Percentiles rank a stretch among this genome's conserved stretches.
Conservation (phyloP, 2,888 invertebrate genomes). For the Chymomyza procnemis region DNA sequence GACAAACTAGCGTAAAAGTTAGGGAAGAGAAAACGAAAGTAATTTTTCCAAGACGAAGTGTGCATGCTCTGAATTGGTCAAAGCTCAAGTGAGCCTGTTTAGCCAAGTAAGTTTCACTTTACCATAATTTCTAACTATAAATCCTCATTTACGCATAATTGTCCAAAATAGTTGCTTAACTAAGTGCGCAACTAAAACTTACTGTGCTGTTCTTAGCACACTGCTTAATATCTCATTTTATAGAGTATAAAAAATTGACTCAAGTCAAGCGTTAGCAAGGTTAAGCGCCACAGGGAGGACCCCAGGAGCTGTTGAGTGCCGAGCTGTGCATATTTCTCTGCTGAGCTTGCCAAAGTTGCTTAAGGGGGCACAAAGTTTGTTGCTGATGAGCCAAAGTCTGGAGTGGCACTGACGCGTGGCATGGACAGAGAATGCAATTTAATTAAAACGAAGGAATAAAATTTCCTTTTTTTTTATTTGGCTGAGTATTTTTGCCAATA, state of each 20-base stretch:
- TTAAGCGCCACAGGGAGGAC: neutral
- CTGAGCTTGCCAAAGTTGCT: neutral
- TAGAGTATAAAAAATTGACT: constrained; percentile 1
- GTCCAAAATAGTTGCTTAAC: no score
- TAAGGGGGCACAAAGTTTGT: constrained; percentile 11
- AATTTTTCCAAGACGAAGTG: neutral
- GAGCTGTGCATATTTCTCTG: neutral
- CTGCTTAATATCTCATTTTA: neutral
- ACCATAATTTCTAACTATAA: no score
- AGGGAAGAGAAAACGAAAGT: neutral
- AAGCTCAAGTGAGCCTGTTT: no score
- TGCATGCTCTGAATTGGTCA: neutral
- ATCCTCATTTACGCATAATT: no score
- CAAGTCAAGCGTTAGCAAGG: constrained; percentile 24
- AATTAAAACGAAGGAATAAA: constrained; percentile 55
- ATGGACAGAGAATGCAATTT: constrained; percentile 58
- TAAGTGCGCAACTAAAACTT: no score
- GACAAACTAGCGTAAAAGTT: neutral
- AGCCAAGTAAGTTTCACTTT: no score
- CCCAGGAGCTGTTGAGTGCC: neutral
- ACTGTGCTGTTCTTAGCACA: neutral
- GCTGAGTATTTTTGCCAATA: constrained; percentile 43
- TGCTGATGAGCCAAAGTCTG: constrained; percentile 1
- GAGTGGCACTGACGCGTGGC: constrained; percentile 12
- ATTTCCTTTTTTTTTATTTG: neutral